phyloP scores from a whole-genome alignment of 2,888 invertebrate genomes.

The Drosophila mulleri region DNA sequence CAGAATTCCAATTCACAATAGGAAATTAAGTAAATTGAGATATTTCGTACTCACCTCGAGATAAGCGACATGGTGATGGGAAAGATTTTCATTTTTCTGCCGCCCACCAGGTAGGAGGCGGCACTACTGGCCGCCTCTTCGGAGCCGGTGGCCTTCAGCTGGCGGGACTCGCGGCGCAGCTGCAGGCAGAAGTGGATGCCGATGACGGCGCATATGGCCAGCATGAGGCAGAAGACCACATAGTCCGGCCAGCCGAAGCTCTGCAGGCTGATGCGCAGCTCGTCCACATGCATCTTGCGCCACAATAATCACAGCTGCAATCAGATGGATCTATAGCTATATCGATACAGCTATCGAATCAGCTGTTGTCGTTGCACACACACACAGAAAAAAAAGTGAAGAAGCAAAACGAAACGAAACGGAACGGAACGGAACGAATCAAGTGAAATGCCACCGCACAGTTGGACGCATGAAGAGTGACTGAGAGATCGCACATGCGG shows the following conservation, averaged over 20 bases:
- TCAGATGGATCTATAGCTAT: not conserved
- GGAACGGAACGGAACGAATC: too few relatives aligned
- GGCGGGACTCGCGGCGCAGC: constrained; percentile 86
- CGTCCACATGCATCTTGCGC: constrained; percentile 81
- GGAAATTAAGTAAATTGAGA: too few relatives aligned
- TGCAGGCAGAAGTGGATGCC: constrained; percentile 94
- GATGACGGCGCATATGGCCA: constrained; percentile 90
- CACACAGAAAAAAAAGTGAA: not conserved
- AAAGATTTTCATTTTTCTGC: constrained; percentile 88
- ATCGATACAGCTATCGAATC: constrained; percentile 6
- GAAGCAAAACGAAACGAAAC: too few relatives aligned
- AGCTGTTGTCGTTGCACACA: constrained; percentile 2
- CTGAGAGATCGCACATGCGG: constrained; percentile 41
- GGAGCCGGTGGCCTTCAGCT: constrained; percentile 59
- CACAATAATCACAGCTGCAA: constrained; percentile 1
- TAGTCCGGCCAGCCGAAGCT: constrained; percentile 91
- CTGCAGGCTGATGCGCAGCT: constrained; percentile 86
- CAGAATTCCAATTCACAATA: not conserved
- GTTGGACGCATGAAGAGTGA: constrained; percentile 67
- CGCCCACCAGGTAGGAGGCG: constrained; percentile 88
- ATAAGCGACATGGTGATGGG: constrained; percentile 90
- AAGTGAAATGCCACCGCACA: constrained; percentile 45
- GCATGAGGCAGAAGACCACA: constrained; percentile 91
- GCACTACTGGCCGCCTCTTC: constrained; percentile 85
- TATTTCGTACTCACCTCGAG: constrained; percentile 86